phyloP scores from a whole-genome alignment of 2,888 invertebrate species.

The Tenthredo livida region DNA sequence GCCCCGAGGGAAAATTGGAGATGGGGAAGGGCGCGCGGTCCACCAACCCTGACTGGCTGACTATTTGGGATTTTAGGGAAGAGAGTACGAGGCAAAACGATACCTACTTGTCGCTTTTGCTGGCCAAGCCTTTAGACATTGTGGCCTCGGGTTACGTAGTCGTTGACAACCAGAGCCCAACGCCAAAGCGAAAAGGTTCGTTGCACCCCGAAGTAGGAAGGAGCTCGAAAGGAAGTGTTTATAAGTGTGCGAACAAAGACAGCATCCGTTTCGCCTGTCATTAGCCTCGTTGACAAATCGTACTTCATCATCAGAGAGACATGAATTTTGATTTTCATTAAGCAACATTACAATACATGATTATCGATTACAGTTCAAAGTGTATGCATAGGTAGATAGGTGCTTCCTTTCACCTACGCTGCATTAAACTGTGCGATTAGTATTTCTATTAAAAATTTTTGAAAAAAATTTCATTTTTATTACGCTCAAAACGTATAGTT shows the following conservation, averaged over 20 bases:
- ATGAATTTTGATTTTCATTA: background rate
- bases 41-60: constrained; percentile 42
- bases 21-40: constrained; percentile 22
- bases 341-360: background rate
- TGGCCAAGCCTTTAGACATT: constrained; percentile 36
- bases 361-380: background rate
- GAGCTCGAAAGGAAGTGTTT: constrained; percentile 20
- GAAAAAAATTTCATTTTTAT: background rate
- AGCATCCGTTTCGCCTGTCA: background rate
- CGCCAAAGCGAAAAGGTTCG: constrained; percentile 29
- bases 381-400: no score
- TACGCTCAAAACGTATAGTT: background rate
- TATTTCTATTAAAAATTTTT: no score
- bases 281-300: constrained; percentile 22
- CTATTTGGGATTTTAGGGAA: constrained; percentile 42
- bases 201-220: constrained; percentile 35
- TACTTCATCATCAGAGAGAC: background rate
- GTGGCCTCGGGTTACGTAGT: constrained; percentile 44
- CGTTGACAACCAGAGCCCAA: constrained; percentile 44
- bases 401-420: background rate
- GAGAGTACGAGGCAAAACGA: constrained; percentile 30
- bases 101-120: constrained; percentile 48
- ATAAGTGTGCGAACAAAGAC: constrained; percentile 31
- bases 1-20: constrained; percentile 36
- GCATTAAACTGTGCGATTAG: background rate